phyloP scores from a whole-genome alignment of 2,113 vertebrate genomes.

The Coryphaenoides rupestris region DNA sequence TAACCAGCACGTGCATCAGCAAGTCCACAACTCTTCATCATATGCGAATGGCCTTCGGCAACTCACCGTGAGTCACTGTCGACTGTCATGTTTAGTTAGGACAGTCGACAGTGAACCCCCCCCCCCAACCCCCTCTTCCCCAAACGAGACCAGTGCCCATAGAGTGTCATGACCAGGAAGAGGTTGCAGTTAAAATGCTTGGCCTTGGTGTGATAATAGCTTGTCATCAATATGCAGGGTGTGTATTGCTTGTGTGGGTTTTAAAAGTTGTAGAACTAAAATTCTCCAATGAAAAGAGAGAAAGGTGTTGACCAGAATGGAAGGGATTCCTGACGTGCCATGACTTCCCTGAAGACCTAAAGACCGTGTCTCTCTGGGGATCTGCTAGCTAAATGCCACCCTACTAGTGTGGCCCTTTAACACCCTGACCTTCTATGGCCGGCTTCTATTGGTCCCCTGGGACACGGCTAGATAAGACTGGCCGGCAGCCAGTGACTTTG shows the following conservation, averaged over 20 bases:
- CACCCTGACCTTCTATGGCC: slow-evolving; percentile 44
- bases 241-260: neutral
- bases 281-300: neutral
- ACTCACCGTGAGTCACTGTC: neutral
- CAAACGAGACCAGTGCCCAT: neutral
- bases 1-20: too few relatives aligned
- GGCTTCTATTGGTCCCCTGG: slow-evolving; percentile 26
- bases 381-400: slow-evolving; percentile 46
- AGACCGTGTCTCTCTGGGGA: slow-evolving; percentile 37
- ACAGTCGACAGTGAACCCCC: neutral
- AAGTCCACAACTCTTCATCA: too few relatives aligned
- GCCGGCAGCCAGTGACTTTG: slow-evolving; percentile 33
- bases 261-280: neutral
- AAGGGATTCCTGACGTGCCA: neutral
- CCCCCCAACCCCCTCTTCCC: neutral
- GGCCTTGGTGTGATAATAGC: neutral
- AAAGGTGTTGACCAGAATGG: slow-evolving; percentile 30
- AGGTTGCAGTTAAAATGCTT: slow-evolving; percentile 11
- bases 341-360: slow-evolving; percentile 39
- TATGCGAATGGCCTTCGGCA: neutral
- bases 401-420: slow-evolving; percentile 35
- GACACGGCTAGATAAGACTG: slow-evolving; percentile 18
- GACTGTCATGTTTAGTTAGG: neutral
- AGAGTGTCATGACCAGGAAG: neutral
- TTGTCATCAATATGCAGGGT: neutral